Base-by-base conservation (phyloP, 2,888 invertebrate species). In the Drosophila parthenogenetica region DNA sequence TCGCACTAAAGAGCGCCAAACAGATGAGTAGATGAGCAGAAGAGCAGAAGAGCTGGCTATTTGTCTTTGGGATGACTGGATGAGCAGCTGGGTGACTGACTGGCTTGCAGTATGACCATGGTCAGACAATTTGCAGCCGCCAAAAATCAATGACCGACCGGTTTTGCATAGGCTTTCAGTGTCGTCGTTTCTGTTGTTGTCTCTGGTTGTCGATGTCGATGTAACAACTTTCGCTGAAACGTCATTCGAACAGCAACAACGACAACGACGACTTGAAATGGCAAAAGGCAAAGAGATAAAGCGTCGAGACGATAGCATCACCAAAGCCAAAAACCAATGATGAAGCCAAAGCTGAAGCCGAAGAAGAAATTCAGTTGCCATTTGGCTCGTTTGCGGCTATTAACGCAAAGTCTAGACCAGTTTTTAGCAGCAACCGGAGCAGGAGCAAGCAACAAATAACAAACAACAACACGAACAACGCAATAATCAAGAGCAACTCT, bases 221-320 rank as follows among this genome's bases (percentile, higher is more conserved):
- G 82, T 85, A 85, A 85, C 88, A 86, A 88, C 84, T 85, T 85
- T 85, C 84, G 88, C 84, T 86, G 79, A 83, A 84, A 87, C 88
- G 84, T 88, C 86, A 88, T 85, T 82, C 81, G 55, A 77, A 63
- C 73, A 64, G 25, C 73, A 76, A 66, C 55, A 55, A 65, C 25
- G 7, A 25, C 42, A 62, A 22, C 37, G 25, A 16, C 45, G 45
- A 22, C 67, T 76, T 46, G 48, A 87, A 84, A 84, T 87, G 87
- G 87, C 87, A 84, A 84, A 82, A 82, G 81, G 62, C 83, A 87
- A 76, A 49, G 49, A 77, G 81, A 87, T 84, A 87, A 84, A 84
- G 49, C 57, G 37, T 35, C 45, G 71, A 76, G 62, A 46, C 69
- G 79, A 76, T 76, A 63, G 67, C 74, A 74, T 75, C 77, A 73